A percentile compares a stretch with the other conserved stretches of the same genome.
Evolutionary conservation across 2,113 vertebrate species (phyloP).

Genomic region (Taxidea taxus): DNA sequence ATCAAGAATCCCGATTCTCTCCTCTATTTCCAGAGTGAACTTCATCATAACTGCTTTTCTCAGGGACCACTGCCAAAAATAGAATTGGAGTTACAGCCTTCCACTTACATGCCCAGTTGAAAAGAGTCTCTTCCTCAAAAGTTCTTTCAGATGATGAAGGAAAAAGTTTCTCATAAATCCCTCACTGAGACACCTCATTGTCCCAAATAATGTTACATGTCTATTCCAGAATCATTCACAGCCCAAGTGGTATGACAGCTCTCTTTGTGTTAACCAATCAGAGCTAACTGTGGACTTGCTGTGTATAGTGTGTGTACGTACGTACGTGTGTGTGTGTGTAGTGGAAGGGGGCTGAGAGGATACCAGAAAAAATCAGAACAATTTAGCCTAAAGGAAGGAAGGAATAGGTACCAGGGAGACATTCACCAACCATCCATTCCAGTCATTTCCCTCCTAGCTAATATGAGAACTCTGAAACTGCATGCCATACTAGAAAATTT

Average conservation of each 20-base stretch:
- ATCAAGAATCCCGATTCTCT: neutral
- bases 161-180: neutral
- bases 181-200: neutral
- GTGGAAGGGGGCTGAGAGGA: neutral
- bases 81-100: neutral
- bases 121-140: neutral
- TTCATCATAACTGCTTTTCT: neutral
- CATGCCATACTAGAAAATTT: neutral
- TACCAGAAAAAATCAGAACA: neutral
- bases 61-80: neutral
- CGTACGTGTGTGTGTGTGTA: too few species aligned
- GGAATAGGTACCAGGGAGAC: neutral
- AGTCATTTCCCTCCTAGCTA: neutral
- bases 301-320: neutral
- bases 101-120: neutral
- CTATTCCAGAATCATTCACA: neutral
- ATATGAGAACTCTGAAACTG: neutral
- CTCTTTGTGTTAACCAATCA: neutral
- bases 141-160: neutral
- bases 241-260: neutral
- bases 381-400: neutral
- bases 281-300: neutral
- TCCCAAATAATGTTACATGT: accelerated
- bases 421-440: neutral
- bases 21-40: neutral